Base-by-base conservation (phyloP, 1,140 invertebrate species). In the Drosophila ohnishii region DNA sequence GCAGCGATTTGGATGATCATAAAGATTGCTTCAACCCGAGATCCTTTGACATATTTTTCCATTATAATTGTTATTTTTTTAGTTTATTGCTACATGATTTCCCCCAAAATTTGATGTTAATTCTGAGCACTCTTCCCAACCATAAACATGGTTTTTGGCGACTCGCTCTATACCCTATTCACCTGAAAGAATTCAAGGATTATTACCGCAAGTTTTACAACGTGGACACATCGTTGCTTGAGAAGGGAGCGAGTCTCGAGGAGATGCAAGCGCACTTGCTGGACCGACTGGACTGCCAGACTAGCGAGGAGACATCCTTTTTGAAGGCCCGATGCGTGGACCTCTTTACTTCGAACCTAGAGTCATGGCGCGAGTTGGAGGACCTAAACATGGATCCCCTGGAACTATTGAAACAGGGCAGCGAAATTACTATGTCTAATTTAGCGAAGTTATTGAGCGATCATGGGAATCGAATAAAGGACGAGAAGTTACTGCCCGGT, bases 381-480 rank as follows among this genome's bases (percentile, higher is more conserved):
- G 28, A 51, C 8, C 48, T 32, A 0, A 51, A 51, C n/a, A 3
- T 51, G 5, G 25, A 32, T 16, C 28, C n/a, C 10, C 1, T 32
- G 5, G 10, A 51, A 16, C 28, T 51, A 2, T 0, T 51, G n/a
- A 2, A n/a, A 2, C 9, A 32, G 11, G 28, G 48, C 2, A 51
- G 5, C 2, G 2, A 16, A 0, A 1, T 3, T 1, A 16, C 28
- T 6, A 13, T 51, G 1, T 7, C 3, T 32, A 5, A 0, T 5
- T 5, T 48, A 28, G 0, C 0, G 0, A 0, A 0, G 1, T 32
- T 32, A 7, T 16, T 51, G 10, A 0, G 3, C 4, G 1, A 3
- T 0, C 48, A 51, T 30, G 4, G 11, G 2, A n/a, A 51, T 16
- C n/a, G 28, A 7, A 13, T 51, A 30, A 11, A 13, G 16, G 48